Conservation (phyloP, 2,113 vertebrate species). For the Bothrops jararaca region DNA sequence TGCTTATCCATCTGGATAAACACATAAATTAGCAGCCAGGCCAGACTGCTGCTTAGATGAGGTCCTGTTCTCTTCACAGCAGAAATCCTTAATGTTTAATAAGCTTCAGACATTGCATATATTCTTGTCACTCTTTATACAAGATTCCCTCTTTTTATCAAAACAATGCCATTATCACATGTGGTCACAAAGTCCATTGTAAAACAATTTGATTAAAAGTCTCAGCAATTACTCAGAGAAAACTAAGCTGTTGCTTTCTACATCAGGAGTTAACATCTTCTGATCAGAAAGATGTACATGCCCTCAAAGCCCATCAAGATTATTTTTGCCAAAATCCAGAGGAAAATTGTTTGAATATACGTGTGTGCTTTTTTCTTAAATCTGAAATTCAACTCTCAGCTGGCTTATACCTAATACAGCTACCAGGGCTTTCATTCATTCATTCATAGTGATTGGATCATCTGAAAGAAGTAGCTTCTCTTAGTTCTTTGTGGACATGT, state of each 20-base stretch:
- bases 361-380: not conserved
- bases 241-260: not conserved
- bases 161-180: not conserved
- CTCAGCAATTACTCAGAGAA: not conserved
- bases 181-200: not conserved
- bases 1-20: not conserved
- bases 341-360: not conserved
- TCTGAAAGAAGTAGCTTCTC: not conserved
- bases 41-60: not conserved
- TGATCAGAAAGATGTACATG: not conserved
- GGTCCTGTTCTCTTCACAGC: not conserved
- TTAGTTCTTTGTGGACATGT: not conserved
- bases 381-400: not conserved
- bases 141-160: not conserved
- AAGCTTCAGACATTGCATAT: not conserved
- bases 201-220: not conserved
- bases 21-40: not conserved
- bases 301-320: not conserved
- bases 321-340: not conserved
- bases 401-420: not conserved
- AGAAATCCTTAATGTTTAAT: not conserved
- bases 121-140: not conserved
- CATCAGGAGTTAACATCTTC: not conserved
- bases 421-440: not conserved
- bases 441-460: not conserved